Base-by-base conservation (phyloP, 1,140 invertebrate species). In the Nymphalis io region DNA sequence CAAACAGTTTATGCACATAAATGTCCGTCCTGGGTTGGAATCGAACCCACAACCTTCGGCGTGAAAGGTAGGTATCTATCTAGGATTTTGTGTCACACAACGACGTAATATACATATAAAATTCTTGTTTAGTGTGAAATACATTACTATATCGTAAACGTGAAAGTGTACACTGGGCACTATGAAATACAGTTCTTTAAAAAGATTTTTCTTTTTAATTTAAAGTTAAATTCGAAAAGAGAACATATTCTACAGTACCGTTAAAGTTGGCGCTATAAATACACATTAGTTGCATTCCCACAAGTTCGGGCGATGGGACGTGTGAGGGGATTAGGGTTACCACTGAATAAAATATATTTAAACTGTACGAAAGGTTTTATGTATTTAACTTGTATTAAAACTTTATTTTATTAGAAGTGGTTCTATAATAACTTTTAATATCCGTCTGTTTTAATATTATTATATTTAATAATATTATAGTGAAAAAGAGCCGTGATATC, bases 251-350 rank as follows among this genome's bases (percentile, higher is more conserved):
- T 16, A 66, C 53, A 27, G 16, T 15, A 55, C 27, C 62, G 42
- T 44, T 67, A 67, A 67, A 67, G 55, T 67, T 67, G 42, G n/a
- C 64, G 57, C 57, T 59, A 67, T 67, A 67, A 67, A 67, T 67
- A 67, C 64, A 67, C 64, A 67, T 67, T 67, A 67, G 64, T 46
- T 46, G 64, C 55, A 57, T 55, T 62, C 40, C 57, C 65, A 38
- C 65, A 40, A 60, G 42, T 60, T 67, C 33, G 42, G 48, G 44
- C 44, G 65, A 8, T 33, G 27, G 15, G 18, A 60, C 65, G 65
- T 58, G 51, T 60, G 65, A 44, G 21, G 42, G 33, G 61, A 40
- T 48, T 51, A 48, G 42, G 42, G 60, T 62, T 62, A 27, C 21
- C 60, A 16, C 15, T 62, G 21, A 23, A 20, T n/a, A 55, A 55